Evolutionary conservation across 64 coral and sea anemone genomes (phyloP), one percentile per base, ranked within the genome.

Genomic region (Hydrozoanthus tunicans): DNA sequence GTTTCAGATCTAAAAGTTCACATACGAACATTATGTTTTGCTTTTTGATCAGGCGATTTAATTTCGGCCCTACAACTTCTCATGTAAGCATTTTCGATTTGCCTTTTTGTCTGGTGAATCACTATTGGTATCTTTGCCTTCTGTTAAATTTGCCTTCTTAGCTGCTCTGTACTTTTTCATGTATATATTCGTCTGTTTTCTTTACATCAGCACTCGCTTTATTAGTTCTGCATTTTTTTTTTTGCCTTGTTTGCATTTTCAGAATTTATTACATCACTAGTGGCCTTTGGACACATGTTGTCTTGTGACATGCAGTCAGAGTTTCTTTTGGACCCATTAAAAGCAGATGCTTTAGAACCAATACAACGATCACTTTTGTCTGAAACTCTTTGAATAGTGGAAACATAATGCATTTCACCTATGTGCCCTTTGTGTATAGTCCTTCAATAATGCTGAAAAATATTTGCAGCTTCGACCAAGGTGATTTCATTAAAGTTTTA

Each of bases 391-490:
- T 73, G 70, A 73, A 73, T 9, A 73, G 70, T 73, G n/a, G 17
- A 73, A 73, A 73, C 70, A 73, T 73, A 73, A 9, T 73, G 70
- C 70, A 73, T 26, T 26, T 73, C 70, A 73, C 17, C 23, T 73
- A 73, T 26, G 70, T 73, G 70, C 24, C 70, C 70, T 73, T 27
- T 73, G 27, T 73, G 9, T 73, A 73, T 24, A 73, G 70, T 73
- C 70, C 70, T 73, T 27, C 70, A 73, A 54, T 43, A 43, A 1
- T 77, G 53, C 6, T 77, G 73, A 53, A 27, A 77, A 53, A 53
- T 9, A 77, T 53, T 10, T 77, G 73, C 23, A 77, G 73, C 73
- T 77, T 77, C 73, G 53, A 77, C 73, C 73, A 77, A 77, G 73
- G 73, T 77, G 51, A 77, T 77, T 54, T 77, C 73, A 54, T 9